Base-by-base conservation (phyloP, 2,113 vertebrate genomes). In the Damaliscus lunatus region DNA sequence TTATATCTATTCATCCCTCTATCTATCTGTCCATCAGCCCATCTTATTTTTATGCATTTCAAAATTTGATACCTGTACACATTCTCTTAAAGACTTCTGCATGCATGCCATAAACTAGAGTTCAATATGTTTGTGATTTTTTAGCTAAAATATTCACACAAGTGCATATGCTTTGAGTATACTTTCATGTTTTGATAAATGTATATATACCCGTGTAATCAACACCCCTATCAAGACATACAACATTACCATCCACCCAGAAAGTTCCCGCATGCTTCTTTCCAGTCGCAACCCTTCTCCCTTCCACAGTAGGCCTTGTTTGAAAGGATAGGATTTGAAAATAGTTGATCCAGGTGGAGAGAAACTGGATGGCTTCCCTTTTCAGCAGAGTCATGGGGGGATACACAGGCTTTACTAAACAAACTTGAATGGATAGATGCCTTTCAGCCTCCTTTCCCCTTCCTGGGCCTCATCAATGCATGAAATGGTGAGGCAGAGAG, bases 281-380 rank as follows among this genome's bases (percentile, higher is more conserved):
- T 55, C 48, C 23, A 84, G 4, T 94, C 78, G 85, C 52, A 96
- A 12, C 15, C 15, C 25, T 90, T 87, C 8, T 23, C 25, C 6
- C 25, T 84, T 67, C 55, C 12, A 92, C 40, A 78, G 62, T 78
- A 80, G 84, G 33, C 55, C 16, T 94, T 77, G 67, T 92, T 94
- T 90, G 78, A 94, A 97, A 83, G 60, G 21, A 14, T 52, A 90
- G 48, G 33, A 93, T 94, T 90, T 96, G 55, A 88, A 94, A 90
- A 93, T 59, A 96, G 55, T 67, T 82, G 31, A 78, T 53, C 25
- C 60, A 53, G 46, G 59, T 59, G 25, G 16, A 89, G 13, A 43
- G 29, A 95, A 78, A 7, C 60, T 77, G 11, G 27, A 27, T 90
- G 40, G 36, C 52, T 81, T 86, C 17, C 31, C 57, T 87, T 46